phyloP scores from a whole-genome alignment of 2,888 invertebrate genomes.

The Linyphia triangularis region DNA sequence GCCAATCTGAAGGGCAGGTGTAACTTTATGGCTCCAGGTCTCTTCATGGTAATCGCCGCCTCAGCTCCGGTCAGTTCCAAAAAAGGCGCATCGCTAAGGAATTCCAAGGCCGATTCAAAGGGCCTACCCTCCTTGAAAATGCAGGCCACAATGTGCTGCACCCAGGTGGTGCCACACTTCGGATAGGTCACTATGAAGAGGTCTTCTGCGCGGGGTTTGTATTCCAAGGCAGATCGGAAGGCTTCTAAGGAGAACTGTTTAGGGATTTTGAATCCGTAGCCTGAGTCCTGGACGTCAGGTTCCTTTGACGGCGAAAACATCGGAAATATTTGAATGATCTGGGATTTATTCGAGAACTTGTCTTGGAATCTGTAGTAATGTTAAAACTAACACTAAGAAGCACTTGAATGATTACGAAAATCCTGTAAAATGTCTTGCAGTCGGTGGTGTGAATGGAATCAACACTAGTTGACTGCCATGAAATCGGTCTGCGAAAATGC shows the following conservation, averaged over 20 bases:
- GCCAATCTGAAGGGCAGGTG: constrained; percentile 38
- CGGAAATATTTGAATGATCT: no score
- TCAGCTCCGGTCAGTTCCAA: constrained; percentile 61
- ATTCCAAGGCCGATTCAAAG: constrained; percentile 37
- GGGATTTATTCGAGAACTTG: no score
- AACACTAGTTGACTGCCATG: no score
- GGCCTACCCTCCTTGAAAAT: constrained; percentile 55
- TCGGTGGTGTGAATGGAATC: no score
- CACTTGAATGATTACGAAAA: no score
- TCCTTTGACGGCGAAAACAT: no score
- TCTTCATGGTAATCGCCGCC: constrained; percentile 22
- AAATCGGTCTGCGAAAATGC: no score
- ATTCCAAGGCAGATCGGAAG: constrained; percentile 42
- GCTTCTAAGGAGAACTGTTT: constrained; percentile 51
- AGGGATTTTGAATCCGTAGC: no score
- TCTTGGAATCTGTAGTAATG: no score
- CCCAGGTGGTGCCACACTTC: constrained; percentile 73
- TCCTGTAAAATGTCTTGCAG: no score
- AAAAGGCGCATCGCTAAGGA: constrained; percentile 48
- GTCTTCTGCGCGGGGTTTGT: constrained; percentile 67
- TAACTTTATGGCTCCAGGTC: constrained; percentile 75
- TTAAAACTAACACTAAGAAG: no score
- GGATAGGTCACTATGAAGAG: constrained; percentile 69
- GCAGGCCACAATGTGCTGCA: constrained; percentile 64
- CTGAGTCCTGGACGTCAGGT: no score